Base-by-base conservation (phyloP, 1,140 invertebrate genomes). In the Pantala flavescens region DNA sequence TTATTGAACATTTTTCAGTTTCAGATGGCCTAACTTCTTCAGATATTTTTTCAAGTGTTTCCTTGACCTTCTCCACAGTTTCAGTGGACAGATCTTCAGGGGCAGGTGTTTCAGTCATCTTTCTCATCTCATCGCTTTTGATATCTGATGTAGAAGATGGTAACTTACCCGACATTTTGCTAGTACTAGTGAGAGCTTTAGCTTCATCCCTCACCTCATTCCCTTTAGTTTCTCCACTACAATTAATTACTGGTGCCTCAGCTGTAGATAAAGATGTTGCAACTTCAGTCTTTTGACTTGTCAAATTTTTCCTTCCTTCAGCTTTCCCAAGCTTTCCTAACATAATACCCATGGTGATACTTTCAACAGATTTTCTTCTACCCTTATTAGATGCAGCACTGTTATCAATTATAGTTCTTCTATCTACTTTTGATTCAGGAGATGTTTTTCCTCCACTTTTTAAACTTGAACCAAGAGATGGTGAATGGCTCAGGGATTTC, bases 271-370 rank as follows among this genome's bases (percentile, higher is more conserved):
- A 49, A 49, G 10, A 11, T 11, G 10, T 49, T 9, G 9, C 43
- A 11, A 11, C 2, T 63, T 63, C 49, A 63, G 16, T 14, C 49
- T 63, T 63, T 14, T 63, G 49, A 5, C 12, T 16, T 19, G n/a
- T 16, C 49, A 63, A 63, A 21, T 43, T 74, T 19, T 76, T 74
- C 70, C 42, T 74, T 63, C 74, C 71, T 21, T 24, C 74, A 23
- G 28, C 43, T 71, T 77, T 73, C 63, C 23, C 72, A 49, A 72
- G 21, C 43, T 73, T 77, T 7, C 63, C 72, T 73, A 76, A 72
- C 74, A 75, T 76, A 19, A 76, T 76, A 14, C 75, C 75, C 75
- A 76, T 76, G 19, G 75, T 71, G 43, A 76, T 76, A 72, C 73
- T 76, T 70, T 76, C 75, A 19, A 76, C 71, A n/a, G 75, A 73